Conservation (phyloP, 2,113 vertebrate species). For the Mesembrinibis cayennensis region DNA sequence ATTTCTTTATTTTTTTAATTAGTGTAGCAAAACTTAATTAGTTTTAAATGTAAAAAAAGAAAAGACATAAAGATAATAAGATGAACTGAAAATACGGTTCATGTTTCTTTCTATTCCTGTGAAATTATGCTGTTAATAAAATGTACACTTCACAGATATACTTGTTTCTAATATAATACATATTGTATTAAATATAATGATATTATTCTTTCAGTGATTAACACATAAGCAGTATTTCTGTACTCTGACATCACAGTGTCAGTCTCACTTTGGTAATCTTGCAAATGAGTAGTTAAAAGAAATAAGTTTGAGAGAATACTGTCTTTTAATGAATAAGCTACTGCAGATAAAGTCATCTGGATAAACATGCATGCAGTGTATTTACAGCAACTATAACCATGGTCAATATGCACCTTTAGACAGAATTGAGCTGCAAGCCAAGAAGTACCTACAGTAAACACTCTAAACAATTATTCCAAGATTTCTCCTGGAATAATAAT, state of each 20-base stretch:
- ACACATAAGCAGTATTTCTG: background rate
- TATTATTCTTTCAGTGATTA: background rate
- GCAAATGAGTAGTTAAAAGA: background rate
- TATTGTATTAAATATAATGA: background rate
- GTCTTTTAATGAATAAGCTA: background rate
- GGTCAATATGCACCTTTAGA: background rate
- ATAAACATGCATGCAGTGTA: background rate
- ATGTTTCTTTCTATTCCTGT: background rate
- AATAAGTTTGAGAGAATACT: background rate
- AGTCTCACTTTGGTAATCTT: background rate
- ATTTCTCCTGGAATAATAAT: background rate
- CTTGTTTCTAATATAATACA: background rate
- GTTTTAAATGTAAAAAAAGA: background rate
- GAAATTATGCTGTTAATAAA: background rate
- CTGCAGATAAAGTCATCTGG: background rate
- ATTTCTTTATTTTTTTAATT: background rate
- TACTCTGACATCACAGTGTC: background rate
- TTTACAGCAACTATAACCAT: background rate
- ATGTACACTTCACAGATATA: background rate
- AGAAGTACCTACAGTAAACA: background rate
- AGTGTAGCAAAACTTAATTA: background rate
- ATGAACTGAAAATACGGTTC: background rate
- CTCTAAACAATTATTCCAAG: background rate
- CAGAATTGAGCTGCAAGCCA: background rate
- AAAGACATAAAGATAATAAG: background rate